A percentile compares a stretch with the other conserved stretches of the same genome.
phyloP scores from a whole-genome alignment of 2,113 vertebrate species.

The Esox niger region DNA sequence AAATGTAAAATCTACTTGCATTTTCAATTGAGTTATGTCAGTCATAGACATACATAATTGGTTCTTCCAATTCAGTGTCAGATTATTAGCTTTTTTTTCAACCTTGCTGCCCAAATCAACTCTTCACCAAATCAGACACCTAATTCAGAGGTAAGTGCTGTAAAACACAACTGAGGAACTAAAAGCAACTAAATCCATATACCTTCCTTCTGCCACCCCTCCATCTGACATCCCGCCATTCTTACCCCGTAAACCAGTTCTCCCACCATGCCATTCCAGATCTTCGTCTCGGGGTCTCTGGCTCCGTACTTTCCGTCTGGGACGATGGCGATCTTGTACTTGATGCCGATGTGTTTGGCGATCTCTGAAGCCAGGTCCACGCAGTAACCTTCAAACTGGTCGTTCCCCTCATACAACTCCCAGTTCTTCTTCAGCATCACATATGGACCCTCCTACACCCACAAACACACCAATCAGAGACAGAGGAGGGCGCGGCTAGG shows the following conservation, averaged over 20 bases:
- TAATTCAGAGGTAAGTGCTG: too few relatives aligned
- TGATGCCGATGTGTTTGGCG: constrained; percentile 98
- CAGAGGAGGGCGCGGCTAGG: background rate
- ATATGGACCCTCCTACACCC: constrained; percentile 91
- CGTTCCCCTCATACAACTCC: constrained; percentile 96
- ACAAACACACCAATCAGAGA: constrained; percentile 58
- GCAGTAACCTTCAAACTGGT: constrained; percentile 97
- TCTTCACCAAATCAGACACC: background rate
- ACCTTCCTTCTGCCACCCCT: background rate
- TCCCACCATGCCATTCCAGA: constrained; percentile 99
- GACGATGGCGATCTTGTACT: constrained; percentile 98
- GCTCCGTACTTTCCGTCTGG: constrained; percentile 98
- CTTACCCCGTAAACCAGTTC: constrained; percentile 99
- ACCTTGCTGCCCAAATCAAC: background rate
- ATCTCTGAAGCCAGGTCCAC: constrained; percentile 98
- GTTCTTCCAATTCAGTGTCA: too few relatives aligned
- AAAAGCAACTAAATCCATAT: background rate
- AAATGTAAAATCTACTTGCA: too few relatives aligned
- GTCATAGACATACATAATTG: too few relatives aligned
- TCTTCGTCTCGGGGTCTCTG: constrained; percentile 97
- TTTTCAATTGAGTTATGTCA: too few relatives aligned
- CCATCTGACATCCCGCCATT: background rate
- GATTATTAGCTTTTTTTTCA: too few relatives aligned
- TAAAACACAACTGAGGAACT: background rate
- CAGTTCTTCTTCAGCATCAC: constrained; percentile 99